Evolutionary conservation across 2,888 invertebrate genomes (phyloP).

Genomic region (Philaethria dido): DNA sequence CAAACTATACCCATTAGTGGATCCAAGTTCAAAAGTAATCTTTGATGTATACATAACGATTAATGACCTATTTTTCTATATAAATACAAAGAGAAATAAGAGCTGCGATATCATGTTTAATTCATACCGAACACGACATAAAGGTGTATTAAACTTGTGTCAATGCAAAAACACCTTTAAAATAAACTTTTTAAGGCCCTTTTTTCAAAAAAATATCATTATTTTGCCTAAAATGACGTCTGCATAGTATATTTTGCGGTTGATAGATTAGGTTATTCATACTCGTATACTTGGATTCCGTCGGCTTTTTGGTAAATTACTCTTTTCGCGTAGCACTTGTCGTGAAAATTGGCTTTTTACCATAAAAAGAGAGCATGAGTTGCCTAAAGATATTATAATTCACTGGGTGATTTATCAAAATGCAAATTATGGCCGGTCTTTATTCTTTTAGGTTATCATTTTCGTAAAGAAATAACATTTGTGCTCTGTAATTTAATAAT

Average conservation of each 20-base stretch:
- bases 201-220: background rate
- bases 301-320: constrained; percentile 10
- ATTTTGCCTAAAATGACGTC: constrained; percentile 4
- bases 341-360: constrained; percentile 19
- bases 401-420: constrained; percentile 14
- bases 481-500: too few relatives aligned
- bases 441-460: background rate
- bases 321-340: constrained; percentile 8
- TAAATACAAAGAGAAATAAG: constrained; percentile 26
- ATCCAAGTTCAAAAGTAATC: background rate
- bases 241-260: constrained; percentile 11
- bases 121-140: background rate
- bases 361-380: constrained; percentile 8
- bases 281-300: constrained; percentile 1
- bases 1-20: background rate
- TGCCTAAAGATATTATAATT: background rate
- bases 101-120: constrained; percentile 24
- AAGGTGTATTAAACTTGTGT: background rate
- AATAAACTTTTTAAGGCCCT: background rate
- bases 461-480: background rate
- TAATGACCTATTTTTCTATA: constrained; percentile 22
- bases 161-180: constrained; percentile 17
- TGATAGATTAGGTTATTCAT: constrained; percentile 27
- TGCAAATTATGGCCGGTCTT: background rate
- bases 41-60: constrained; percentile 1